These are phyloP conservation scores for Microvelia longipes DNA, from an alignment of 1,140 invertebrate genomes.

Conservation along the genomic window DNA sequence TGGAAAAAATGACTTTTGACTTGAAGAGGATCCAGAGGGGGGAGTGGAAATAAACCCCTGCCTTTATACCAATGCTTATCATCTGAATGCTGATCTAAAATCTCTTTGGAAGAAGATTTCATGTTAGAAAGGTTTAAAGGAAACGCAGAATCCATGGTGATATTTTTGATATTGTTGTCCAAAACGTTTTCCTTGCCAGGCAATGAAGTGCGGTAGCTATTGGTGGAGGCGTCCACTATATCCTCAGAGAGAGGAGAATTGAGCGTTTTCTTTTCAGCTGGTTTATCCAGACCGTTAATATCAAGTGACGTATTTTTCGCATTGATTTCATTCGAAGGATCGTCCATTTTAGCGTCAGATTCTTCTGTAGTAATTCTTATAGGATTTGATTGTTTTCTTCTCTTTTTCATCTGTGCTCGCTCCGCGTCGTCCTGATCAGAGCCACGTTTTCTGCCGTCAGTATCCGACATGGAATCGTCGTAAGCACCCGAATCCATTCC, in stretches of 20 bases:
- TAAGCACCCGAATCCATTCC: conserved; percentile 11
- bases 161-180: not conserved
- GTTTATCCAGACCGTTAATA: not conserved
- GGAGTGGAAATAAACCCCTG: not conserved
- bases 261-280: not conserved
- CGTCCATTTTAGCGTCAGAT: not conserved
- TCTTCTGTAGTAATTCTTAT: conserved; percentile 18
- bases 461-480: conserved; percentile 10
- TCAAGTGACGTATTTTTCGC: not conserved
- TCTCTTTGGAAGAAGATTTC: conserved; percentile 13
- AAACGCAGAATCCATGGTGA: conserved; percentile 11
- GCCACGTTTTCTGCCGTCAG: conserved; percentile 9
- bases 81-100: conserved; percentile 9
- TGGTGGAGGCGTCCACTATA: not conserved
- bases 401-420: conserved; percentile 20
- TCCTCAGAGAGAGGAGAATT: not conserved
- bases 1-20: conserved; percentile 10
- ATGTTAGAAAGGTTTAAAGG: conserved; percentile 16
- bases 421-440: conserved; percentile 17
- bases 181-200: not conserved
- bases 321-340: not conserved
- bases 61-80: conserved; percentile 13
- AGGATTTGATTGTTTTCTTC: conserved; percentile 24
- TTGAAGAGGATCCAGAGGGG: conserved; percentile 5
- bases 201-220: conserved; percentile 7